Evolutionary conservation across 2,113 vertebrate species (phyloP).

Genomic region (Prunella himalayana): DNA sequence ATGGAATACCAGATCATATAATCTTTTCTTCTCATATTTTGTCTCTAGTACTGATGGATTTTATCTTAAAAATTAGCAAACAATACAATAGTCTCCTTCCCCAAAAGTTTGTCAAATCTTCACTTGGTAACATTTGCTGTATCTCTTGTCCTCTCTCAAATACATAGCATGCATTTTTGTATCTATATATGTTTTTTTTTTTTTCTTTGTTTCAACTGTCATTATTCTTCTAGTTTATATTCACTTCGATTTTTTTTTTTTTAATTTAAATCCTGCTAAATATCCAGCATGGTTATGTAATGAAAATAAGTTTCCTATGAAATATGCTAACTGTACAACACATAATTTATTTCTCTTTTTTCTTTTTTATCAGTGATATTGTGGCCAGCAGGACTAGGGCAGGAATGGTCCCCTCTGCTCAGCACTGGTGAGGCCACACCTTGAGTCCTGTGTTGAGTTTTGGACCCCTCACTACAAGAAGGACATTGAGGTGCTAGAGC

Average conservation of each 20-base stretch:
- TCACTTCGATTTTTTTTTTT: neutral
- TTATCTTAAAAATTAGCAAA: neutral
- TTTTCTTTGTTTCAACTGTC: neutral
- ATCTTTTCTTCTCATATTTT: neutral
- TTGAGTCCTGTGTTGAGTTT: neutral
- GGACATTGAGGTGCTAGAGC: neutral
- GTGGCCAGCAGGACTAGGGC: neutral
- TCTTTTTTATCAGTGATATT: rapidly evolving
- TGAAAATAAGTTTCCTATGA: neutral
- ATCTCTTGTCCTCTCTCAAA: neutral
- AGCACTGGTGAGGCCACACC: neutral
- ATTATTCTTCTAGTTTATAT: neutral
- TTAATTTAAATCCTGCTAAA: neutral
- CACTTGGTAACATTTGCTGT: neutral
- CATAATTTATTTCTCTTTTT: neutral
- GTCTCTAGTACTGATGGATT: neutral
- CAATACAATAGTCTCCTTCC: neutral
- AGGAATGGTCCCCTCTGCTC: rapidly evolving
- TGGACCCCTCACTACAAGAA: neutral
- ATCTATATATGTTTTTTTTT: too few species aligned
- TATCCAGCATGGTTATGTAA: neutral
- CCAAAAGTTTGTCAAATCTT: neutral
- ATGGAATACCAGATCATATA: neutral
- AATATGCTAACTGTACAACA: neutral
- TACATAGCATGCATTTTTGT: neutral